Percentiles rank a stretch among this genome's conserved stretches.
Evolutionary conservation across 2,888 invertebrate species (phyloP).

Genomic region (Andrena fulva): DNA sequence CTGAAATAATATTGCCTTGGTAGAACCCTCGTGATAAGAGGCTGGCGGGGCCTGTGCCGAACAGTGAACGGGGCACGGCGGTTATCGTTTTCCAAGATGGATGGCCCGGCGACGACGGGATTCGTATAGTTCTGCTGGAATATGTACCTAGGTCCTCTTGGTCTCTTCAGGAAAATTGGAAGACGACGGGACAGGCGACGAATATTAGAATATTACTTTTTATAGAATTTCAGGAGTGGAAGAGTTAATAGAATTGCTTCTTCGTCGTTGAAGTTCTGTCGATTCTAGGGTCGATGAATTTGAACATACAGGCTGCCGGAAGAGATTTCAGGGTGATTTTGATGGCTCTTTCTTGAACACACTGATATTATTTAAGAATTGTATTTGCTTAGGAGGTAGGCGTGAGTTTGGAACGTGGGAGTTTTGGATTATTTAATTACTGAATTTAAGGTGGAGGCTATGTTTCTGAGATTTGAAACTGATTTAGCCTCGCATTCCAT

Average conservation of each 20-base stretch:
- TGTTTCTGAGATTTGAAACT: too few species aligned
- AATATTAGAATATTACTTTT: conserved; percentile 7
- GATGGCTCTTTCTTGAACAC: too few species aligned
- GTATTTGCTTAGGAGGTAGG: too few species aligned
- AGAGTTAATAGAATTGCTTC: not conserved
- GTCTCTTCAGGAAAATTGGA: not conserved
- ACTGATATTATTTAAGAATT: too few species aligned
- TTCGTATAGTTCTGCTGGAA: conserved; percentile 20
- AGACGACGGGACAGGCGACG: not conserved
- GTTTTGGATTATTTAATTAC: too few species aligned
- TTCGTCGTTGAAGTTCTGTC: not conserved
- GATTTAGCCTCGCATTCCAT: too few species aligned
- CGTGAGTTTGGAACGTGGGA: too few species aligned
- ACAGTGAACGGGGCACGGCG: conserved; percentile 39
- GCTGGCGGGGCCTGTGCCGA: conserved; percentile 29
- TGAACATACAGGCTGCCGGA: not conserved
- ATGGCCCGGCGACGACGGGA: conserved; percentile 42
- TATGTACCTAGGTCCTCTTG: not conserved
- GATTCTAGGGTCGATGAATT: not conserved
- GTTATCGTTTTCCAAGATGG: conserved; percentile 70
- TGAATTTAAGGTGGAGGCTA: too few species aligned
- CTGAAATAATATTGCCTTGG: conserved; percentile 77
- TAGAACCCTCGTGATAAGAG: conserved; percentile 69
- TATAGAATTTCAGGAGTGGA: not conserved
- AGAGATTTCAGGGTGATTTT: not conserved